Base-by-base conservation (phyloP, 2,797 vertebrate species). In the Lagocephalus sceleratus region DNA sequence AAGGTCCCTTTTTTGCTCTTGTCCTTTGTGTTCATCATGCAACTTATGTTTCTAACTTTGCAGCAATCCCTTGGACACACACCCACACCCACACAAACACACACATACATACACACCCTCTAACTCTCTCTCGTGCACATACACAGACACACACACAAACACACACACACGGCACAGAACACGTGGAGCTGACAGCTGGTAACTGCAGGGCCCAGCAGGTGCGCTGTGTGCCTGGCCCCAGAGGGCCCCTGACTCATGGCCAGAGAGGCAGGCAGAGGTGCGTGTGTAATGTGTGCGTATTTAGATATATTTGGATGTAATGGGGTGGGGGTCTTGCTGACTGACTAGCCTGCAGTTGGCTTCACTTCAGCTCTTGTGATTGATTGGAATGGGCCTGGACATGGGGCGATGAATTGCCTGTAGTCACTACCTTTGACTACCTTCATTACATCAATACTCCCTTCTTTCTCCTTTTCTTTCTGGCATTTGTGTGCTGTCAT, bases 341-440 rank as follows among this genome's bases (percentile, higher is more conserved):
- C 77, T 78, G 82, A 78, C 78, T 87, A 55, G 84, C 86, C 86
- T 58, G 78, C 74, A 84, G 82, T 83, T 76, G 80, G 85, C 81
- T 83, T 89, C 83, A 88, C 83, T 85, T 90, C 85, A 80, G 75
- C 67, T 86, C 78, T 69, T 48, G 84, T 89, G 88, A 89, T 90
- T 87, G 87, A 89, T 84, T 85, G 73, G 81, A 80, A 90, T 65
- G 35, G 74, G 82, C 70, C 80, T 74, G 76, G 81, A 89, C 89
- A 72, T 67, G 73, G 50, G 66, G 75, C 87, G 67, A 81, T 85
- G 87, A 86, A 58, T 86, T 64, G 83, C 71, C 89, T 84, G 60
- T 82, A 90, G 90, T 86, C 90, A 90, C 88, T 88, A 92, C 91
- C 92, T 94, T 85, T 87, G 85, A 87, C 84, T 80, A 80, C 78